These are phyloP conservation scores for Melozone crissalis DNA, from an alignment of 2,113 vertebrate species.

Conservation along the genomic window DNA sequence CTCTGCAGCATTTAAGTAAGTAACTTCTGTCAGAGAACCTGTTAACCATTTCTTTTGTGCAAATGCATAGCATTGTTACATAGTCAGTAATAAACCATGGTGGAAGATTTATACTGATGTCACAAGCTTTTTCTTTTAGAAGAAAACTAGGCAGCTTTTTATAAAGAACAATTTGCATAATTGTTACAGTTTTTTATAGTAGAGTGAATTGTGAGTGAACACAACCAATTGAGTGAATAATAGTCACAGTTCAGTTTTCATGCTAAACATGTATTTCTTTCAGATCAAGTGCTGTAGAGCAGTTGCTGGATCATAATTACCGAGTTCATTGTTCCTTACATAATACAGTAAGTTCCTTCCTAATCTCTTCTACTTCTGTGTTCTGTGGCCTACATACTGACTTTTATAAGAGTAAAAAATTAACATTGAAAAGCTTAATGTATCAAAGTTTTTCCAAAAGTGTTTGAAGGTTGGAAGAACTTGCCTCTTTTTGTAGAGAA, in stretches of 20 bases:
- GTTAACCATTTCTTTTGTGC: neutral
- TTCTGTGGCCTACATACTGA: neutral
- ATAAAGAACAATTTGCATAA: neutral
- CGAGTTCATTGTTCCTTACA: constrained; percentile 93
- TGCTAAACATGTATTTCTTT: neutral
- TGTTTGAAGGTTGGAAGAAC: neutral
- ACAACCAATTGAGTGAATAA: neutral
- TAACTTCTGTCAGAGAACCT: neutral
- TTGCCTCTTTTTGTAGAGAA: neutral
- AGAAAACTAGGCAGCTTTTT: neutral
- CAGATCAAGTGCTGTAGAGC: constrained; percentile 90
- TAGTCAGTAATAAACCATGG: neutral
- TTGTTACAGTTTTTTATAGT: accelerated
- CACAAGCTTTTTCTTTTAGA: neutral
- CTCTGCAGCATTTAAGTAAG: constrained; percentile 94
- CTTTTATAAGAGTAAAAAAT: neutral
- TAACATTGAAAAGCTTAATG: neutral
- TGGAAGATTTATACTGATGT: neutral
- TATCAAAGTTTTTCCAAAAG: neutral
- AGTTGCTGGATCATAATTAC: constrained; percentile 95
- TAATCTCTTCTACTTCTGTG: neutral
- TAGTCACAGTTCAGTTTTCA: neutral
- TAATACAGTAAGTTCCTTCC: constrained; percentile 81
- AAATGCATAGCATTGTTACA: neutral
- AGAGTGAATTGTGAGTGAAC: neutral